Base-by-base conservation (phyloP, 2,113 vertebrate species). In the Pseudolaguvia tuberculata region DNA sequence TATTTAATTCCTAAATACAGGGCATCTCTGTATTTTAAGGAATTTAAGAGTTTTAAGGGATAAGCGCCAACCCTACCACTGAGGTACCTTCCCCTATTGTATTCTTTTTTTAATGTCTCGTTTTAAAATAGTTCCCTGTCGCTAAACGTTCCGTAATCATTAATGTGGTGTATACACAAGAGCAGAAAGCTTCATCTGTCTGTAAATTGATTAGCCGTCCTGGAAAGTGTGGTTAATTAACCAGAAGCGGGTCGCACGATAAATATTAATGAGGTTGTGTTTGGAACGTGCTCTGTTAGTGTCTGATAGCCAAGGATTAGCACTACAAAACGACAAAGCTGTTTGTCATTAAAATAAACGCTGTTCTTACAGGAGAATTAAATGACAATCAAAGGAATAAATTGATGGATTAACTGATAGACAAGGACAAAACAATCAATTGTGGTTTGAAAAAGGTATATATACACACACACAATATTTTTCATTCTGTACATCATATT, bases 191-290 rank as follows among this genome's bases (percentile, higher is more conserved):
- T 75, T 67, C 52, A 51, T 63, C 56, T 39, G 42, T 47, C 51
- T 69, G 45, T 53, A 42, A 70, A 52, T 70, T 61, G 57, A 61
- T 51, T 70, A 51, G 66, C 47, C 55, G 0, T 70, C 66, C 53
- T 56, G 3, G 58, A 70, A 57, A 61, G 56, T 52, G 55, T 23
- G 55, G 12, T 76, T 69, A 69, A 59, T 76, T 76, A 68, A 69
- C 27, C 27, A 13, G 18, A 29, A 61, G 57, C 12, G 11, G 50
- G 55, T 69, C 18, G 56, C 58, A 53, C 25, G 42, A 70, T 70
- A 53, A 61, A 76, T 76, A 76, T 76, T 69, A 76, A 76, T 62
- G 66, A 50, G 66, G n/a, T 61, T 52, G 75, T 70, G 70, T 67
- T 61, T 14, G 55, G 68, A 76, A 76, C 59, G 56, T 47, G 20